Evolutionary conservation across 2,113 vertebrate genomes (phyloP).

Genomic region (Corynorhinus townsendii): DNA sequence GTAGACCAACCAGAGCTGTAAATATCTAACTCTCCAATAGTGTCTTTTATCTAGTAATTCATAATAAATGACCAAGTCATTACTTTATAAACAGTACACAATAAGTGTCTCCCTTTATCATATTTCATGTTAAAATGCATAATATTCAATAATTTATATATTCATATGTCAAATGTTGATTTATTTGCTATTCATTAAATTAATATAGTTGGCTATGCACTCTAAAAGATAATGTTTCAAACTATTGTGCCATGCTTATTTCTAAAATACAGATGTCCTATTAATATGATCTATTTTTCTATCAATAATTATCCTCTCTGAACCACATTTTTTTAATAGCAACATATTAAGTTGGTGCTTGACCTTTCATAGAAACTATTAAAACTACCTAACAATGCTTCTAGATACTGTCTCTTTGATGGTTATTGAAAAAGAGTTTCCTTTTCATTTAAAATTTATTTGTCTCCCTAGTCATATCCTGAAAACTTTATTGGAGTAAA

Average conservation of each 20-base stretch:
- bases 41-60: background rate
- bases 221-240: background rate
- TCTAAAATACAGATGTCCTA: background rate
- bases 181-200: background rate
- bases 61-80: background rate
- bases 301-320: background rate
- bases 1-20: background rate
- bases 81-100: background rate
- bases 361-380: constrained; percentile 75
- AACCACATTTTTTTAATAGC: constrained; percentile 35
- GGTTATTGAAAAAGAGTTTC: constrained; percentile 54
- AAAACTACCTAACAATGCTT: constrained; percentile 67
- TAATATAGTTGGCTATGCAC: background rate
- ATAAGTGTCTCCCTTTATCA: background rate
- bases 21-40: background rate
- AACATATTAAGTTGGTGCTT: constrained; percentile 34
- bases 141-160: background rate
- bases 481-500: constrained; percentile 61
- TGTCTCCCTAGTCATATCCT: constrained; percentile 69
- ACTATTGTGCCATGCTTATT: background rate
- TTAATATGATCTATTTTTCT: background rate
- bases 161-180: background rate
- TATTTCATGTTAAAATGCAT: background rate
- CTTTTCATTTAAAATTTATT: constrained; percentile 80
- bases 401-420: constrained; percentile 43